Conservation (phyloP, 2,113 vertebrate genomes). For the Choloepus hoffmanni region DNA sequence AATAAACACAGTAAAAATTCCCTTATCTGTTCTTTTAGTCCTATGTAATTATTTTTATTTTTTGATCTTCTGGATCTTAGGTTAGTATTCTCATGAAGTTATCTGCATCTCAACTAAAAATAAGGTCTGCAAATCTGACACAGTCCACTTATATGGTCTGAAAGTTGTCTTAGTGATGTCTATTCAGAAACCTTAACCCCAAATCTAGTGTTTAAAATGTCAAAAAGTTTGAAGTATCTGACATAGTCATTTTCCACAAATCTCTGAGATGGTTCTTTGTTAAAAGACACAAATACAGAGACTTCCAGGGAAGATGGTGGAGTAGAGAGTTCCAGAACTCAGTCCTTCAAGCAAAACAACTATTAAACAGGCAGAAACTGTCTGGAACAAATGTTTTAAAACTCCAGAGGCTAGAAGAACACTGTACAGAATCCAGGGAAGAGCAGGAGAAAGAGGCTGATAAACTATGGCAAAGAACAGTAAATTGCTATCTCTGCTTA, state of each 20-base stretch:
- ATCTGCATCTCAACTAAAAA: not conserved
- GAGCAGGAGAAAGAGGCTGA: too few species aligned
- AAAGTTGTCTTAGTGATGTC: not conserved
- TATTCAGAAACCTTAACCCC: not conserved
- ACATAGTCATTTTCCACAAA: not conserved
- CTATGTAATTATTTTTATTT: not conserved
- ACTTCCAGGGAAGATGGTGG: too few species aligned
- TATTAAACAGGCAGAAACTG: too few species aligned
- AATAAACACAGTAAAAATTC: not conserved
- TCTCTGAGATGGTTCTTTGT: not conserved
- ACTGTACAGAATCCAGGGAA: too few species aligned
- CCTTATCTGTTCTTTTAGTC: not conserved
- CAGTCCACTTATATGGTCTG: not conserved
- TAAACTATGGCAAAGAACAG: too few species aligned
- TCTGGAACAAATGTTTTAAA: too few species aligned
- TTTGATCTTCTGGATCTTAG: not conserved
- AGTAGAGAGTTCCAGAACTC: too few species aligned
- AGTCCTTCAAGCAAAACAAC: too few species aligned
- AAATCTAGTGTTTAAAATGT: not conserved
- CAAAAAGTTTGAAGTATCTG: not conserved
- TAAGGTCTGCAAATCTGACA: not conserved
- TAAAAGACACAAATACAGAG: too few species aligned
- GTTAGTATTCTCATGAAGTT: not conserved
- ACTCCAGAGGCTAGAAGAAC: too few species aligned
- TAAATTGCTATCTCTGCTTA: too few species aligned